These are phyloP conservation scores for Holothuria leucospilota DNA, from an alignment of 53 echinoderm and acorn worm species.

Conservation along the genomic window DNA sequence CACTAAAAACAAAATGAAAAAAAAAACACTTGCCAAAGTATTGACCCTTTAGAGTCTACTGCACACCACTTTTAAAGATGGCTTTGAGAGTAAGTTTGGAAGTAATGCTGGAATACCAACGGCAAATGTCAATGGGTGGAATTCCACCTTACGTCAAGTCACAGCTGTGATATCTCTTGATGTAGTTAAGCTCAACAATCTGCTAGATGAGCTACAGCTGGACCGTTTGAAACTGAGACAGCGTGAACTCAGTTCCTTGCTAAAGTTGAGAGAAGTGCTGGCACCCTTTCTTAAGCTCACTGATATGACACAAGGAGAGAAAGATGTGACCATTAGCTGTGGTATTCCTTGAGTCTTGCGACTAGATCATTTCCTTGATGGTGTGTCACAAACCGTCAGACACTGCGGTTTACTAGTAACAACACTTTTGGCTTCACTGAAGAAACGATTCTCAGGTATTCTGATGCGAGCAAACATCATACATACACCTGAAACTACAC, in stretches of 20 bases:
- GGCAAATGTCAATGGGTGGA: conserved; percentile 44
- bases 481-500: neutral
- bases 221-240: neutral
- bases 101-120: conserved; percentile 4
- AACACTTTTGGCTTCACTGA: neutral
- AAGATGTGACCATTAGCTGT: neutral
- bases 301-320: conserved; percentile 9
- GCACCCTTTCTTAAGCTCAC: conserved; percentile 6
- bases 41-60: conserved; percentile 37
- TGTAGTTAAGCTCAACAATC: conserved; percentile 1
- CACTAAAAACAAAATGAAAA: too few relatives aligned
- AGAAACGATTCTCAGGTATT: conserved; percentile 13
- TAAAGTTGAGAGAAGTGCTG: neutral
- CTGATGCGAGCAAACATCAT: neutral
- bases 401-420: neutral
- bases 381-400: neutral
- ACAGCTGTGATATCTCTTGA: conserved; percentile 17
- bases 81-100: conserved; percentile 46
- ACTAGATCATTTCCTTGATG: neutral
- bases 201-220: neutral
- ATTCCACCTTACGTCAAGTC: conserved; percentile 45
- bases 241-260: neutral
- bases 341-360: neutral
- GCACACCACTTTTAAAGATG: conserved; percentile 50
- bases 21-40: conserved; percentile 36